Conservation (phyloP, 2,797 vertebrate species). For the Neomorphus geoffroyi region DNA sequence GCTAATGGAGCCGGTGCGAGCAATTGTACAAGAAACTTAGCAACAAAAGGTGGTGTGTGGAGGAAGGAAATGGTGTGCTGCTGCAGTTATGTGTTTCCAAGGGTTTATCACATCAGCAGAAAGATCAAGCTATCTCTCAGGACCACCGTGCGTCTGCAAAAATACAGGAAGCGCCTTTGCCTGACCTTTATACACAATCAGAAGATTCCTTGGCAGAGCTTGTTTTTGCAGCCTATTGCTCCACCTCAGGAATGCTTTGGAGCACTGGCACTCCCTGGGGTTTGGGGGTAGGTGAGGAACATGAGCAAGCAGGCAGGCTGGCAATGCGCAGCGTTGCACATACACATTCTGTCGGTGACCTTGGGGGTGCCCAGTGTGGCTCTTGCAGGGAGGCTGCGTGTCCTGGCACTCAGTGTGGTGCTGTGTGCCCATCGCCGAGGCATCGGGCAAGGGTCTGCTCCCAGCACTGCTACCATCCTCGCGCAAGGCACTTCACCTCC, state of each 20-base stretch:
- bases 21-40: neutral
- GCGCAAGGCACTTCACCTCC: neutral
- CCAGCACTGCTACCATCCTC: neutral
- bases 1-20: neutral
- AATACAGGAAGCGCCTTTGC: conserved; percentile 51
- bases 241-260: conserved; percentile 2
- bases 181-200: conserved; percentile 48
- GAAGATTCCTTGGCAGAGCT: conserved; percentile 41
- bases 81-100: neutral
- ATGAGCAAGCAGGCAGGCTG: neutral
- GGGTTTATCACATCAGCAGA: conserved; percentile 29
- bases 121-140: conserved; percentile 39
- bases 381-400: neutral
- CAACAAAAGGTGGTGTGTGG: conserved; percentile 20
- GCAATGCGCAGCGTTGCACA: neutral
- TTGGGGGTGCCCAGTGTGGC: neutral
- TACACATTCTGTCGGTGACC: neutral
- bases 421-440: neutral
- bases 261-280: neutral
- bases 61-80: conserved; percentile 40
- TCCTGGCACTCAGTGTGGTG: neutral
- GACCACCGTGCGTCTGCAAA: conserved; percentile 31
- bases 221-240: conserved; percentile 40
- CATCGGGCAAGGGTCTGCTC: neutral
- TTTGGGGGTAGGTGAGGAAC: conserved; percentile 3